Percentiles rank a stretch among this genome's conserved stretches.
These are phyloP conservation scores for Cephus sareptanus DNA, from an alignment of 2,888 invertebrate species.

Conservation along the genomic window DNA sequence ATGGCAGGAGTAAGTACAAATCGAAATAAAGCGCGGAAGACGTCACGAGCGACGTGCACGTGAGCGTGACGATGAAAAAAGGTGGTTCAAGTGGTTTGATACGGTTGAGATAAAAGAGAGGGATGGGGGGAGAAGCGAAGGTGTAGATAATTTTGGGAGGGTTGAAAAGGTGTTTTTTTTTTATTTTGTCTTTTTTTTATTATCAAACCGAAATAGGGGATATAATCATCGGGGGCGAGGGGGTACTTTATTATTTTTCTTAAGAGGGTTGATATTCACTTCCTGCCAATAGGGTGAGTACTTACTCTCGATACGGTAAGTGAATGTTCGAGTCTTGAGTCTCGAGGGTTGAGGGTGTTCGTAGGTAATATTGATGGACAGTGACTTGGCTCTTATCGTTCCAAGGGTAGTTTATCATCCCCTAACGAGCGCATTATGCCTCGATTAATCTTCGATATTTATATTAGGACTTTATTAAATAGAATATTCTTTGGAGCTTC, in stretches of 20 bases:
- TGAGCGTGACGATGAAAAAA: neutral
- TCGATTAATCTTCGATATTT: conserved; percentile 65
- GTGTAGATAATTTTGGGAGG: neutral
- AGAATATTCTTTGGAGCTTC: conserved; percentile 7
- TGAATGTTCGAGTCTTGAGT: conserved; percentile 37
- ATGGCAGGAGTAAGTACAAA: conserved; percentile 28
- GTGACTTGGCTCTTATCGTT: conserved; percentile 58
- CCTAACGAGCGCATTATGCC: conserved; percentile 59
- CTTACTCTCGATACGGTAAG: conserved; percentile 27
- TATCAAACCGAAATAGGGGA: neutral
- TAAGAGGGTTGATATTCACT: neutral
- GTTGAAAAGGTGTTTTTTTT: neutral
- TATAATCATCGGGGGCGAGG: neutral
- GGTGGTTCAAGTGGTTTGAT: neutral
- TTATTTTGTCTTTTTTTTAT: neutral
- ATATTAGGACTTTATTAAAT: conserved; percentile 55
- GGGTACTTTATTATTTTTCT: neutral
- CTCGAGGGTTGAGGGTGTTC: conserved; percentile 24
- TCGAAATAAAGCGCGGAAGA: conserved; percentile 8
- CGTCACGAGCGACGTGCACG: neutral
- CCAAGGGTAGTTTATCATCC: conserved; percentile 56
- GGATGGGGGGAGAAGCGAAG: neutral
- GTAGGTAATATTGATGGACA: conserved; percentile 61
- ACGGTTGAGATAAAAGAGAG: neutral
- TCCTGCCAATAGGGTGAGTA: neutral